phyloP scores from a whole-genome alignment of 2,113 vertebrate genomes.

The Bubalus kerabau region DNA sequence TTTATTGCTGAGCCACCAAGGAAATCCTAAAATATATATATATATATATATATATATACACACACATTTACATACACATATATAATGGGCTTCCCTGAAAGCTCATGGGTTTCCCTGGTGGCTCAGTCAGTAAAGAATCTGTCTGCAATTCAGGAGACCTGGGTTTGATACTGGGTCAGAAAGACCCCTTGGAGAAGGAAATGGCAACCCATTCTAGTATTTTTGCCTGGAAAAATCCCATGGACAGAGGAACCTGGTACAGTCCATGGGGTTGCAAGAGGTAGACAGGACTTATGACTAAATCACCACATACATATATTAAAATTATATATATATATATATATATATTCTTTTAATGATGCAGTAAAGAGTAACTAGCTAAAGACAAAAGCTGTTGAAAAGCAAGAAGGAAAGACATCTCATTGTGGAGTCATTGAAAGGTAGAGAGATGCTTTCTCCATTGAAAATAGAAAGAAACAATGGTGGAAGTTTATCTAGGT shows the following conservation, averaged over 20 bases:
- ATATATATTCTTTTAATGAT: background rate
- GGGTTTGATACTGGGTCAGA: background rate
- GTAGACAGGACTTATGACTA: background rate
- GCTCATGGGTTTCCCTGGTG: background rate
- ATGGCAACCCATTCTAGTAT: background rate
- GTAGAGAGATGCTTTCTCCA: background rate
- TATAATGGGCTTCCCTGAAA: background rate
- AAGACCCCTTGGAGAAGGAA: background rate
- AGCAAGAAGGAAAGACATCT: background rate
- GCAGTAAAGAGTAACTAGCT: background rate
- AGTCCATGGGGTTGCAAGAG: background rate
- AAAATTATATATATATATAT: background rate
- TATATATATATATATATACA: no score
- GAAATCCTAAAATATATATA: no score
- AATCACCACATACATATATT: background rate
- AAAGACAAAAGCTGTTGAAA: background rate
- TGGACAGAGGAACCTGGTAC: background rate
- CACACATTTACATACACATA: no score
- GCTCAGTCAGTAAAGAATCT: background rate
- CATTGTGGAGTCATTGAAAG: background rate
- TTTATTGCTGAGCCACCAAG: no score
- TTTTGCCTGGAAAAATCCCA: background rate
- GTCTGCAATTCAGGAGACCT: background rate
- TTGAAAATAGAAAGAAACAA: background rate
- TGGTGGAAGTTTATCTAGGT: accelerated